Conservation (phyloP, 2,797 vertebrate species). For the Pelobates cultripes region DNA sequence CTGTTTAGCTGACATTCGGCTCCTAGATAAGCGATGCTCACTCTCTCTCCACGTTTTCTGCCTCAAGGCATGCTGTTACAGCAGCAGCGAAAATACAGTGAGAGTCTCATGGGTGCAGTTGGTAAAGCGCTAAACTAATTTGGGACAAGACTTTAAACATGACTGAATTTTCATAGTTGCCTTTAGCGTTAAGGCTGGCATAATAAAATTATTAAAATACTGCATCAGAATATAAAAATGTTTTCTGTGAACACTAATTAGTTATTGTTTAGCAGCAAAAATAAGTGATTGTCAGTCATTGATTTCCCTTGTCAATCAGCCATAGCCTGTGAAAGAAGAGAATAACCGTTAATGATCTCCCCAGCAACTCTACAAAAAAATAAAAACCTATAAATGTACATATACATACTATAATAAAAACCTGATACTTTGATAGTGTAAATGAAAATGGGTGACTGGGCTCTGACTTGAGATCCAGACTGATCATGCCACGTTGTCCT, state of each 20-base stretch:
- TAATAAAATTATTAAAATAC: neutral
- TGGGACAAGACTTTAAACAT: constrained; percentile 35
- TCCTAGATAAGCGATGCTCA: constrained; percentile 7
- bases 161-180: constrained; percentile 35
- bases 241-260: neutral
- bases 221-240: neutral
- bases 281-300: neutral
- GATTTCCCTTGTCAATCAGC: neutral
- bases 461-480: too few relatives aligned
- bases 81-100: constrained; percentile 20
- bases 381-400: too few relatives aligned
- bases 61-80: constrained; percentile 14
- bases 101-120: constrained; percentile 39
- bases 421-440: too few relatives aligned
- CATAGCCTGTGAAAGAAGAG: neutral
- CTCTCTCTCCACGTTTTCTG: neutral
- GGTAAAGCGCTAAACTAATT: constrained; percentile 48
- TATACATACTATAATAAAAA: too few relatives aligned
- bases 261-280: neutral
- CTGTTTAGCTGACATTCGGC: neutral
- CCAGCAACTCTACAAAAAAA: too few relatives aligned
- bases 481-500: too few relatives aligned
- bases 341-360: too few relatives aligned
- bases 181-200: constrained; percentile 31
- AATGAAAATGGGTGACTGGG: too few relatives aligned